phyloP scores from a whole-genome alignment of 2,888 invertebrate species.

The Saturnia japonica region DNA sequence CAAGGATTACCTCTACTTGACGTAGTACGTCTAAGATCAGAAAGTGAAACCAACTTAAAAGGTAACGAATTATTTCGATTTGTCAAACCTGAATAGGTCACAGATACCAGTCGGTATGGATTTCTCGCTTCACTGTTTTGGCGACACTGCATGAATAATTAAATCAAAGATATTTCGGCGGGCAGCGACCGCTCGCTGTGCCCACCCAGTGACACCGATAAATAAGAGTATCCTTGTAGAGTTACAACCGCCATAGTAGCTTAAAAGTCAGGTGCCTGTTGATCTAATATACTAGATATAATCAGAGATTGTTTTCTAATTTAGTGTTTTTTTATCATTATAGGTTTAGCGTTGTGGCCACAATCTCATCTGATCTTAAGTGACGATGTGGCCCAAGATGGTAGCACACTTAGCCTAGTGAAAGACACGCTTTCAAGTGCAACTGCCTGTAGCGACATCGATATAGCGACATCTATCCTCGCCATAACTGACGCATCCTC shows the following conservation, averaged over 20 bases:
- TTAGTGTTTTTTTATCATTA: neutral
- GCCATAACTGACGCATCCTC: no score
- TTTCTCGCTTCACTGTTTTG: conserved; percentile 62
- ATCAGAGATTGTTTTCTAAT: neutral
- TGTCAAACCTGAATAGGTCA: conserved; percentile 60
- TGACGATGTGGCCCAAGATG: no score
- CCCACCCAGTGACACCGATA: conserved; percentile 65
- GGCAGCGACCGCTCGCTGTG: conserved; percentile 60
- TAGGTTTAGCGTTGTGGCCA: no score
- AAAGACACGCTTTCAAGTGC: no score
- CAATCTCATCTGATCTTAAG: no score
- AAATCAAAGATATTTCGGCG: conserved; percentile 51
- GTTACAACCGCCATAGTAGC: conserved; percentile 15
- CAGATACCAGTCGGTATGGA: conserved; percentile 52
- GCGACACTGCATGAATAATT: conserved; percentile 68
- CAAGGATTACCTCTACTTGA: conserved; percentile 50
- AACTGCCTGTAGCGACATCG: no score
- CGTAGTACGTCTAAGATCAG: conserved; percentile 42
- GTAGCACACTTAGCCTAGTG: no score
- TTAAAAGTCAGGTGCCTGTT: conserved; percentile 1
- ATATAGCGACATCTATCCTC: no score
- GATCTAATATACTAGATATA: conserved; percentile 2
- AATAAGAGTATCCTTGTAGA: conserved; percentile 57
- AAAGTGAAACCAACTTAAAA: conserved; percentile 66
- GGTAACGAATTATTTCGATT: conserved; percentile 65